Conservation (phyloP, 2,888 invertebrate species). For the Cyclophora punctaria region DNA sequence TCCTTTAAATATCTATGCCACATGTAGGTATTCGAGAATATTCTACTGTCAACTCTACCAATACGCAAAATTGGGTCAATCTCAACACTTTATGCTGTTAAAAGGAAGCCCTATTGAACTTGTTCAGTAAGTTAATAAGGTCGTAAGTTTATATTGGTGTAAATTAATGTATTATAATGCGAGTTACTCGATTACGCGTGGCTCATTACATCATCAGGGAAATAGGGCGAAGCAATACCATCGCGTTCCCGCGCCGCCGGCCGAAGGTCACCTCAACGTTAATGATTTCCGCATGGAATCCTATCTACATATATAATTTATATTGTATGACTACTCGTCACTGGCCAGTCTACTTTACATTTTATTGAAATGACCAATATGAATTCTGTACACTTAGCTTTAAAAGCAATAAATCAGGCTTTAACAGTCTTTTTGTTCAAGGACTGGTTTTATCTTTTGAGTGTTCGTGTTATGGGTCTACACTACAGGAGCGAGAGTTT, state of each 20-base stretch:
- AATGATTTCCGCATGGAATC: constrained; percentile 58
- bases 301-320: constrained; percentile 44
- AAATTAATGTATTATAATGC: constrained; percentile 21
- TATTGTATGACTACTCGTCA: constrained; percentile 29
- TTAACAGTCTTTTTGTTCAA: no score
- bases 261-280: constrained; percentile 23
- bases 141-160: constrained; percentile 11
- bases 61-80: background rate
- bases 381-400: no score
- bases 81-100: background rate
- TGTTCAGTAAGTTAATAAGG: constrained; percentile 9
- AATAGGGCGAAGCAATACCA: constrained; percentile 48
- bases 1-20: no score
- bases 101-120: constrained; percentile 1
- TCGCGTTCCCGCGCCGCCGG: constrained; percentile 37
- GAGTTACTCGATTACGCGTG: constrained; percentile 25
- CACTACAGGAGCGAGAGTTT: no score
- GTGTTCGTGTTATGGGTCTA: no score
- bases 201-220: constrained; percentile 52
- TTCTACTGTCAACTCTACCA: no score
- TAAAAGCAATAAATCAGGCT: no score
- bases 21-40: no score
- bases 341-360: constrained; percentile 11
- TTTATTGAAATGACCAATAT: background rate
- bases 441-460: no score